Evolutionary conservation across 1,140 invertebrate species (phyloP).

Genomic region (Bombus ignitus): DNA sequence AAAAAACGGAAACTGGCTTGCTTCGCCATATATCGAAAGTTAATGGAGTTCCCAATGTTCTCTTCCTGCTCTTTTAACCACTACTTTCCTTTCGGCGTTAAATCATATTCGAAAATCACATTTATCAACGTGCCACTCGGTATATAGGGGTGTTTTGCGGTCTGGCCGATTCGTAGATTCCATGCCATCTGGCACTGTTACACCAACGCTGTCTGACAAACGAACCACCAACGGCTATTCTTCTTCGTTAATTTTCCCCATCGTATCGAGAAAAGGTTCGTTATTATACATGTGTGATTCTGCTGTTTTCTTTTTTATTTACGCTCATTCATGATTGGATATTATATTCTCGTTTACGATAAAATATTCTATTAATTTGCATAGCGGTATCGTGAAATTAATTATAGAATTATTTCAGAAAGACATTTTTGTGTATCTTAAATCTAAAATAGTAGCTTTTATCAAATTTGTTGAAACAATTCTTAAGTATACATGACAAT

Average conservation of each 20-base stretch:
- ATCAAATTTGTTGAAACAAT: no score
- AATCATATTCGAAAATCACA: conserved; percentile 19
- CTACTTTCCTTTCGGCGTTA: neutral
- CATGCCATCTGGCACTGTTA: conserved; percentile 31
- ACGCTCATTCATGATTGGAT: no score
- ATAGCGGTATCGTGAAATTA: no score
- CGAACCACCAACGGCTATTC: conserved; percentile 6
- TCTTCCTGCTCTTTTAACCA: conserved; percentile 7
- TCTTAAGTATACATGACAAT: no score
- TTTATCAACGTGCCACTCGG: conserved; percentile 3
- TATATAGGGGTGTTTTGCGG: neutral
- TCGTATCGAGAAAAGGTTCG: neutral
- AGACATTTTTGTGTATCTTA: no score
- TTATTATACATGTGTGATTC: neutral
- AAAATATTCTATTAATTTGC: no score
- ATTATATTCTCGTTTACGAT: no score
- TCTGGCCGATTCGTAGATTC: neutral
- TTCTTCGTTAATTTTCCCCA: conserved; percentile 32
- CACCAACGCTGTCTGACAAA: conserved; percentile 11
- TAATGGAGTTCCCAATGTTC: conserved; percentile 13
- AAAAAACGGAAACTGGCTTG: neutral
- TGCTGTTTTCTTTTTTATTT: neutral
- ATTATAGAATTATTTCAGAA: no score
- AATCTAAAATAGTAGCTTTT: no score
- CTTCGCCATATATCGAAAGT: neutral